Percentiles rank a stretch among this genome's conserved stretches.
phyloP scores from a whole-genome alignment of 2,113 vertebrate species.

The Oxyura jamaicensis region DNA sequence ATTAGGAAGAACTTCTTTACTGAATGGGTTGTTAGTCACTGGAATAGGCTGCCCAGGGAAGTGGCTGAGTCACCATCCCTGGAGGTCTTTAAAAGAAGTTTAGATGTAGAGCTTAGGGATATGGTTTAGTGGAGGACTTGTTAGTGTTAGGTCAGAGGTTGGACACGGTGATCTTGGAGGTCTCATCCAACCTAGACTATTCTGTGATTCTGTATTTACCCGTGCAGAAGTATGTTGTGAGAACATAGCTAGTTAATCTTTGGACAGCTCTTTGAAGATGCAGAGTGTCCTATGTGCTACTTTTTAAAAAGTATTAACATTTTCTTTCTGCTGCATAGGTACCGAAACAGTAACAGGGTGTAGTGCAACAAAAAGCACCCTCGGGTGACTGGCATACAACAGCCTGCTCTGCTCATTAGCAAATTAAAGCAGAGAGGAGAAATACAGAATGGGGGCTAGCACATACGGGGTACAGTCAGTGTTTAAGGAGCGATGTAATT shows the following conservation, averaged over 20 bases:
- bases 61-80: no score
- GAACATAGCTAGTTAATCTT: neutral
- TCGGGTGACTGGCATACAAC: neutral
- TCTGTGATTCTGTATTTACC: no score
- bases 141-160: no score
- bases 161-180: no score
- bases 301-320: neutral
- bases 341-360: neutral
- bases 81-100: no score
- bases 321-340: neutral
- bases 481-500: neutral
- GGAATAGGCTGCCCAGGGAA: no score
- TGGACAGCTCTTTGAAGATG: neutral
- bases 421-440: neutral
- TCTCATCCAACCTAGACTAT: no score
- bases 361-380: neutral
- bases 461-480: neutral
- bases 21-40: no score
- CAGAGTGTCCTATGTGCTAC: neutral
- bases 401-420: neutral
- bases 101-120: no score
- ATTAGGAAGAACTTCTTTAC: no score
- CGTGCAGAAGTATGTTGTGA: neutral
- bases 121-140: no score
- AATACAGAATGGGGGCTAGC: neutral